phyloP scores from a whole-genome alignment of 2,113 vertebrate genomes.

The Phoenicopterus ruber region DNA sequence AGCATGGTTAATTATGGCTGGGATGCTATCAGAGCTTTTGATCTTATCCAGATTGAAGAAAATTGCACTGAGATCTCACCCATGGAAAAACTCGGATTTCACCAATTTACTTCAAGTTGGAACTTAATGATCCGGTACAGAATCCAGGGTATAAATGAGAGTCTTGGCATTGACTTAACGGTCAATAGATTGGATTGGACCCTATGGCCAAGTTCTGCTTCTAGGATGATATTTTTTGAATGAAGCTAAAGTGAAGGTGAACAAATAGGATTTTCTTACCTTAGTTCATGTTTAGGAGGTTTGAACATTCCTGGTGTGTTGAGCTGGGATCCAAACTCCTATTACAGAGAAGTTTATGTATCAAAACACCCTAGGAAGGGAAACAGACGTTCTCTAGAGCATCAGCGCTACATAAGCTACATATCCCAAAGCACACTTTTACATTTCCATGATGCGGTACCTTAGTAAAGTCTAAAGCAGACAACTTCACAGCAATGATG shows the following conservation, averaged over 20 bases:
- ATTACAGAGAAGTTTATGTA: background rate
- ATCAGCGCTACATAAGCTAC: background rate
- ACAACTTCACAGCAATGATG: background rate
- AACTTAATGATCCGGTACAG: background rate
- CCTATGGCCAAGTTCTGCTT: background rate
- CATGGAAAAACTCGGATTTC: background rate
- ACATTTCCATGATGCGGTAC: background rate
- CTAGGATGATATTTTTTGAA: background rate
- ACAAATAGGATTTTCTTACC: background rate
- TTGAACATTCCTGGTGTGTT: background rate
- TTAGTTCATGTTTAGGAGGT: background rate
- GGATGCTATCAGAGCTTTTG: background rate
- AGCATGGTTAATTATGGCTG: background rate
- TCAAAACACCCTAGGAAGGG: background rate
- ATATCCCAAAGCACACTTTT: background rate
- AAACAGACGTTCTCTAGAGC: background rate
- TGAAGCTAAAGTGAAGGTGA: background rate
- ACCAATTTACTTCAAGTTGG: background rate
- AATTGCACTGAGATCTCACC: background rate
- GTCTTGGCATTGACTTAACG: background rate
- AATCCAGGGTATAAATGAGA: background rate
- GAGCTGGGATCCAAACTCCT: background rate
- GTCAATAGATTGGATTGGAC: background rate
- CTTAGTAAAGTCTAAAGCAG: background rate
- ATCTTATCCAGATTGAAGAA: background rate